phyloP scores from a whole-genome alignment of 2,113 vertebrate species.

The Anhinga anhinga region DNA sequence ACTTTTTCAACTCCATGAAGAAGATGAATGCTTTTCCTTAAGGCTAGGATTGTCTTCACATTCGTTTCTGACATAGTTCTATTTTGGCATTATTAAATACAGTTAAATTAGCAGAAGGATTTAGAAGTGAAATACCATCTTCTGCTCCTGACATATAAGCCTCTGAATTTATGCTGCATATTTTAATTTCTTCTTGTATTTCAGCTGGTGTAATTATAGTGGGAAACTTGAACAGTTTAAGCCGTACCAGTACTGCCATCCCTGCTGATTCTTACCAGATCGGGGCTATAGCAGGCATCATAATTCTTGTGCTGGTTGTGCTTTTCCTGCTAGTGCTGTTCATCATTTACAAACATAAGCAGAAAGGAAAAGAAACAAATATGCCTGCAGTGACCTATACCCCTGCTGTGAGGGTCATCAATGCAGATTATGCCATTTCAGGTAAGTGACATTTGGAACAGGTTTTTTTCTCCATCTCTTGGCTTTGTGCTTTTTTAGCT shows the following conservation, averaged over 20 bases:
- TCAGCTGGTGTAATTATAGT: slow-evolving; percentile 88
- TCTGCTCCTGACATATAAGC: neutral
- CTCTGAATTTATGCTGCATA: neutral
- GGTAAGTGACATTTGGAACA: slow-evolving; percentile 55
- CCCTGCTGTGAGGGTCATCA: slow-evolving; percentile 85
- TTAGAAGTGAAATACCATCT: neutral
- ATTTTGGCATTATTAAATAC: neutral
- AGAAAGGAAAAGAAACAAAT: slow-evolving; percentile 89
- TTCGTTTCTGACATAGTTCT: neutral
- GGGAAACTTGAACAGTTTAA: slow-evolving; percentile 90
- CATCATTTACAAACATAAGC: slow-evolving; percentile 91
- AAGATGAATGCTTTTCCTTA: neutral
- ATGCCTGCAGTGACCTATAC: slow-evolving; percentile 93
- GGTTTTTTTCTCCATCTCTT: neutral
- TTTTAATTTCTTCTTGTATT: slow-evolving; percentile 7
- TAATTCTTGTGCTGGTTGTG: slow-evolving; percentile 88
- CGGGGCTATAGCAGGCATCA: slow-evolving; percentile 89
- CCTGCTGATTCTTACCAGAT: slow-evolving; percentile 93
- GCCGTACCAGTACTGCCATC: slow-evolving; percentile 85
- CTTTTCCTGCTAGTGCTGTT: slow-evolving; percentile 90
- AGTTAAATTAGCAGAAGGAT: neutral
- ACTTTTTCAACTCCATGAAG: neutral
- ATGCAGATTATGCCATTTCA: slow-evolving; percentile 83
- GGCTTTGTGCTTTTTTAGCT: neutral
- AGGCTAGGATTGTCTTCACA: neutral